Percentiles rank a stretch among this genome's conserved stretches.
Evolutionary conservation across 1,140 invertebrate species (phyloP).

Genomic region (Brachionus rotundiformis): DNA sequence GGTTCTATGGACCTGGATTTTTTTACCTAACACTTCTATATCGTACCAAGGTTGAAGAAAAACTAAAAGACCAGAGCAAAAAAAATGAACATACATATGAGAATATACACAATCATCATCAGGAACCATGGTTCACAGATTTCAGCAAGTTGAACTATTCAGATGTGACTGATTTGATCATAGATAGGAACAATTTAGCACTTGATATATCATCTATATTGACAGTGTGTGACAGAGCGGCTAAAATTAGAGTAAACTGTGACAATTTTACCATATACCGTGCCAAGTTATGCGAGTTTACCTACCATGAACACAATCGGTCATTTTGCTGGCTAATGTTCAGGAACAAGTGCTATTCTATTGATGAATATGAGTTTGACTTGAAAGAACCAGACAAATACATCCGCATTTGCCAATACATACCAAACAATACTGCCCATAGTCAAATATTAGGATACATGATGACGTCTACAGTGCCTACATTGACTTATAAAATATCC

Average conservation of each 20-base stretch:
- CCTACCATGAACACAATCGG: background rate
- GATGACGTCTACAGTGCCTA: background rate
- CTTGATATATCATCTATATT: background rate
- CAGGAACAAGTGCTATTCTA: slow-evolving; percentile 34
- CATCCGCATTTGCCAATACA: slow-evolving; percentile 34
- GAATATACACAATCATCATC: background rate
- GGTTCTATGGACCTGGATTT: slow-evolving; percentile 55
- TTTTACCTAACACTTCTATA: slow-evolving; percentile 57
- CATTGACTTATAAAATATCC: background rate
- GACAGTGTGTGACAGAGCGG: slow-evolving; percentile 30
- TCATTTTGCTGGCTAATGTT: slow-evolving; percentile 29
- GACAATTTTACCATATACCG: slow-evolving; percentile 5
- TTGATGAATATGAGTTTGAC: slow-evolving; percentile 50
- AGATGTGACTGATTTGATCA: slow-evolving; percentile 35
- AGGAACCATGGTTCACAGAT: background rate
- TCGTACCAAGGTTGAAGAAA: background rate
- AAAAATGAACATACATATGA: slow-evolving; percentile 4
- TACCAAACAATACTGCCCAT: background rate
- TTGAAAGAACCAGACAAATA: slow-evolving; percentile 23
- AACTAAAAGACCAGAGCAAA: background rate
- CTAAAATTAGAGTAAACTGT: slow-evolving; percentile 44
- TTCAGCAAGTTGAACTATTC: background rate
- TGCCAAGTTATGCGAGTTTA: slow-evolving; percentile 8
- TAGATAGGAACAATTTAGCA: background rate
- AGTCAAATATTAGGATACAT: background rate